phyloP scores from a whole-genome alignment of 2,797 vertebrate genomes.

The Hippoglossus hippoglossus region DNA sequence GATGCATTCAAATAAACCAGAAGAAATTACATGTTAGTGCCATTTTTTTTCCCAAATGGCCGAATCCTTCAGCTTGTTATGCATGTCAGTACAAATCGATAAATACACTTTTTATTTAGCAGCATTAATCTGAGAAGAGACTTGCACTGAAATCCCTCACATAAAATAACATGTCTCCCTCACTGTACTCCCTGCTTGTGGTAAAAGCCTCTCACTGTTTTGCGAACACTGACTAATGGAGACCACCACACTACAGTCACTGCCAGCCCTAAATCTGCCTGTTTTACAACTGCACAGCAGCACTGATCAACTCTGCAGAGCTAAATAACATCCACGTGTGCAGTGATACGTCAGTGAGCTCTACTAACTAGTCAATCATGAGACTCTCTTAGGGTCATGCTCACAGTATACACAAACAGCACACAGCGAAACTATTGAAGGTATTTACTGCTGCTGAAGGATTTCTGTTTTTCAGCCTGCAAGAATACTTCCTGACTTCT shows the following conservation, averaged over 20 bases:
- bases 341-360: constrained; percentile 14
- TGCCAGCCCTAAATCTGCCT: constrained; percentile 31
- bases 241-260: constrained; percentile 18
- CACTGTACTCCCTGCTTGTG: background rate
- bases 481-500: constrained; percentile 25
- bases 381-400: constrained; percentile 8
- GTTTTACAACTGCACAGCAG: constrained; percentile 21
- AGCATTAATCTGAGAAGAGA: background rate
- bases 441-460: constrained; percentile 21
- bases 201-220: constrained; percentile 5
- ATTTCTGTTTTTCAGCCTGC: constrained; percentile 17
- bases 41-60: too few relatives aligned
- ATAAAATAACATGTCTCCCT: background rate
- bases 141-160: background rate
- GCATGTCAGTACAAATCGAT: too few relatives aligned
- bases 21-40: too few relatives aligned
- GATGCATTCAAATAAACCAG: too few relatives aligned
- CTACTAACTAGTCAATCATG: constrained; percentile 9
- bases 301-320: background rate
- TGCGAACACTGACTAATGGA: constrained; percentile 9
- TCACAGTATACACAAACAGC: constrained; percentile 6
- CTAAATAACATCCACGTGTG: constrained; percentile 28
- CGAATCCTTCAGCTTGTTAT: too few relatives aligned
- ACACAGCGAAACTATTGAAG: constrained; percentile 20
- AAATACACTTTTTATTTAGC: too few relatives aligned